phyloP scores from a whole-genome alignment of 2,888 invertebrate species.

The Clitarchus hookeri region DNA sequence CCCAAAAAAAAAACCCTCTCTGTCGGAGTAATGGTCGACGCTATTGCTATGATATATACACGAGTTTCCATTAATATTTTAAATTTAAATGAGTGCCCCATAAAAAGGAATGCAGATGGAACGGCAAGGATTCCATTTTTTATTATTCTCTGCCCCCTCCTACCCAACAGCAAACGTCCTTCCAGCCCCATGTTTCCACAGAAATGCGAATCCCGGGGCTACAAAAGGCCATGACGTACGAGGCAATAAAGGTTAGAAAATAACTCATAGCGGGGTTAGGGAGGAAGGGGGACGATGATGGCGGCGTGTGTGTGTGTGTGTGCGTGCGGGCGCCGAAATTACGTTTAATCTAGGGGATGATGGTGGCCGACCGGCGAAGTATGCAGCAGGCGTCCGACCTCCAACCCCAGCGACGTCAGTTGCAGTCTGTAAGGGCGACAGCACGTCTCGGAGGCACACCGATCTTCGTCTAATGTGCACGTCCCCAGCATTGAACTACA shows the following conservation, averaged over 20 bases:
- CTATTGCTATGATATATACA: conserved; percentile 29
- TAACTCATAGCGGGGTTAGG: conserved; percentile 24
- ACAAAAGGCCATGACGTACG: conserved; percentile 37
- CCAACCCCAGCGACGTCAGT: no score
- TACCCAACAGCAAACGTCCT: neutral
- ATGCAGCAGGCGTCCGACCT: neutral
- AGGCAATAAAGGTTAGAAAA: conserved; percentile 40
- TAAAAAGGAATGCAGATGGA: conserved; percentile 36
- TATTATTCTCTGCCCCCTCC: neutral
- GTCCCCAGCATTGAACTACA: no score
- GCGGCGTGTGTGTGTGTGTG: neutral
- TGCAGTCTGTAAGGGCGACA: no score
- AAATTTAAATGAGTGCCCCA: conserved; percentile 42
- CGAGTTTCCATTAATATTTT: conserved; percentile 42
- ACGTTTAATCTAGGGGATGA: neutral
- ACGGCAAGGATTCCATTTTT: conserved; percentile 14
- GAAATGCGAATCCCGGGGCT: neutral
- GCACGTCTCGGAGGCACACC: no score
- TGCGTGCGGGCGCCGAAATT: neutral
- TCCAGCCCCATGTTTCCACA: neutral
- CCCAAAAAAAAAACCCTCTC: neutral
- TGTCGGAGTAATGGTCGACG: conserved; percentile 8
- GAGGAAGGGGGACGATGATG: neutral
- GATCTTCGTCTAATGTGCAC: no score
- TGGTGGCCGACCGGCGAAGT: neutral